Evolutionary conservation across 1,140 invertebrate genomes (phyloP).

Genomic region (Metopolophium dirhodum): DNA sequence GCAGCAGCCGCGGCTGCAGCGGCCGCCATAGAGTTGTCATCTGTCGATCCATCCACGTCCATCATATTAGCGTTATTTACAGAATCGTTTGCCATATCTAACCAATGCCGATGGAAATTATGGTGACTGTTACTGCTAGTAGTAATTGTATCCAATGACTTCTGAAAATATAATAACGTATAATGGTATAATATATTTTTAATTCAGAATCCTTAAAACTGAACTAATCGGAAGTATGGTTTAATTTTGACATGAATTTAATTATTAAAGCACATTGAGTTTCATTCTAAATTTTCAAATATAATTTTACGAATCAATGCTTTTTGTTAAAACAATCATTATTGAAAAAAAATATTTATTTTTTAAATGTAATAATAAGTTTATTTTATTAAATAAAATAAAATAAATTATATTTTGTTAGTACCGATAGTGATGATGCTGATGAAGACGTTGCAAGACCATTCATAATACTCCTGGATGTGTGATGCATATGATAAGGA

Average conservation of each 20-base stretch:
- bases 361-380: neutral
- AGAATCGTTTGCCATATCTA: conserved; percentile 34
- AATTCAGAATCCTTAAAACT: neutral
- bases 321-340: neutral
- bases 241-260: neutral
- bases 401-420: neutral
- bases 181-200: neutral
- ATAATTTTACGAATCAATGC: conserved; percentile 32
- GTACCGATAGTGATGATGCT: conserved; percentile 13
- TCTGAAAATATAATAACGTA: conserved; percentile 1
- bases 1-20: conserved; percentile 39
- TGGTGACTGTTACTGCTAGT: conserved; percentile 17
- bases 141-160: conserved; percentile 28
- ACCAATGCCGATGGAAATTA: conserved; percentile 48
- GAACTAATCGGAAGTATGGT: neutral
- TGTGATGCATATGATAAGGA: conserved; percentile 37
- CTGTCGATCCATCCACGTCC: conserved; percentile 22
- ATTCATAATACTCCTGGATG: conserved; percentile 38
- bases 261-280: neutral
- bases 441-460: conserved; percentile 18
- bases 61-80: neutral
- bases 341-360: neutral
- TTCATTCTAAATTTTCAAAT: conserved; percentile 21
- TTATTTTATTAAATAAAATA: neutral
- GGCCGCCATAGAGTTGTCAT: conserved; percentile 29